These are phyloP conservation scores for Drosophila borealis DNA, from an alignment of 2,888 invertebrate species.

Conservation along the genomic window DNA sequence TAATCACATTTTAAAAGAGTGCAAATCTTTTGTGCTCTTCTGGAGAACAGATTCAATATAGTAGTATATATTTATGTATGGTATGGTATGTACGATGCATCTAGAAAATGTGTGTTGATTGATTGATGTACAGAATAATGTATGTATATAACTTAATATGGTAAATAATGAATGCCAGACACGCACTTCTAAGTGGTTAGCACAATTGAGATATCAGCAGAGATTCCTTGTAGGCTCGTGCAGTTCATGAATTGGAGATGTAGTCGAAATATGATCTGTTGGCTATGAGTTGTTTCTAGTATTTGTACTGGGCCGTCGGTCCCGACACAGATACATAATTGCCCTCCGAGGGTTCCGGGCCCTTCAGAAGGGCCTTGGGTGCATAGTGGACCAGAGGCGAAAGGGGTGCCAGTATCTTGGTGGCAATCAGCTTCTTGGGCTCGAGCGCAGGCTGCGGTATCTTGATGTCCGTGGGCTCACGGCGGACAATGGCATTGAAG, in stretches of 20 bases:
- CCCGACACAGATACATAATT: slow-evolving; percentile 78
- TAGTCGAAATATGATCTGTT: slow-evolving; percentile 31
- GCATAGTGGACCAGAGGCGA: slow-evolving; percentile 72
- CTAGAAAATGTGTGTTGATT: slow-evolving; percentile 31
- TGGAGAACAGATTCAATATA: slow-evolving; percentile 63
- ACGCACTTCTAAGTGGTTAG: slow-evolving; percentile 20
- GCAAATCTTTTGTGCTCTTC: slow-evolving; percentile 57
- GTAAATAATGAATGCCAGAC: slow-evolving; percentile 24
- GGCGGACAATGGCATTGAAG: slow-evolving; percentile 86
- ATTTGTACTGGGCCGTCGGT: slow-evolving; percentile 74
- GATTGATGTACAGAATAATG: slow-evolving; percentile 29
- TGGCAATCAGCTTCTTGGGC: slow-evolving; percentile 68
- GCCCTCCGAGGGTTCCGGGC: slow-evolving; percentile 44
- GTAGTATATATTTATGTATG: slow-evolving; percentile 23
- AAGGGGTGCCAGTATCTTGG: slow-evolving; percentile 64
- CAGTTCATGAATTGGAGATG: slow-evolving; percentile 29
- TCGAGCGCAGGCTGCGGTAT: slow-evolving; percentile 75
- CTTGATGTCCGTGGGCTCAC: slow-evolving; percentile 85
- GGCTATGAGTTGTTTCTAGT: slow-evolving; percentile 46
- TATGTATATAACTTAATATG: slow-evolving; percentile 60
- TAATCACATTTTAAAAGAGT: background rate
- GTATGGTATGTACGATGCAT: slow-evolving; percentile 50
- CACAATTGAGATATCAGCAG: slow-evolving; percentile 36
- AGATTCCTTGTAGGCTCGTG: slow-evolving; percentile 19
- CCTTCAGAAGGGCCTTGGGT: slow-evolving; percentile 55